Conservation (phyloP, 2,113 vertebrate species). For the Suricata suricatta region DNA sequence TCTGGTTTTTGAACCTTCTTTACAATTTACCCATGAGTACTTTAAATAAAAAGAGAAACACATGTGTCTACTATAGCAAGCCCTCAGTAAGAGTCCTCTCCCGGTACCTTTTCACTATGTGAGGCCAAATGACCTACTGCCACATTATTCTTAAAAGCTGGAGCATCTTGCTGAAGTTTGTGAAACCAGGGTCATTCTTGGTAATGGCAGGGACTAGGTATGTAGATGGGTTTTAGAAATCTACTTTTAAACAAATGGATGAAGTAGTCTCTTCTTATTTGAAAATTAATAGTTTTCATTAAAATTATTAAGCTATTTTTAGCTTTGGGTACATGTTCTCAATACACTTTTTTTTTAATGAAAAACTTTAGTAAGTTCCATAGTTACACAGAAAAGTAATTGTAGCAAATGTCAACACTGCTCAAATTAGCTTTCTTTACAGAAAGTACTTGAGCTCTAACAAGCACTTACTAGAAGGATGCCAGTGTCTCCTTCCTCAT, state of each 20-base stretch:
- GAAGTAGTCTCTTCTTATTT: not conserved
- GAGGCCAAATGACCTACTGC: not conserved
- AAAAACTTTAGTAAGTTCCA: not conserved
- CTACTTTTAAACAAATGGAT: not conserved
- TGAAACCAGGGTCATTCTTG: not conserved
- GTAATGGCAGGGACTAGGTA: not conserved
- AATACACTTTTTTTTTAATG: not conserved
- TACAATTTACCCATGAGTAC: not conserved
- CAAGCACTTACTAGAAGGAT: not conserved
- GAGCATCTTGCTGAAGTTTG: not conserved
- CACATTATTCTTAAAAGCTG: not conserved
- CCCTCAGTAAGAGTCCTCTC: not conserved
- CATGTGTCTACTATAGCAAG: not conserved
- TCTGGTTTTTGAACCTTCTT: not conserved
- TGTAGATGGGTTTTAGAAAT: not conserved
- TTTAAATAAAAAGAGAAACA: not conserved
- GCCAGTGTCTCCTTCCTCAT: not conserved
- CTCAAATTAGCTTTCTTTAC: not conserved
- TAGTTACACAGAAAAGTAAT: not conserved
- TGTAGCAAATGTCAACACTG: not conserved
- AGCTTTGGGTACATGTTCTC: not conserved
- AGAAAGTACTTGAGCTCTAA: not conserved
- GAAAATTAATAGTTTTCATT: not conserved
- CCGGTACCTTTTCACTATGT: not conserved
- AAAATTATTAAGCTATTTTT: not conserved